Percentiles rank a stretch among this genome's conserved stretches.
Conservation (phyloP, 2,113 vertebrate species). For the Phyllostomus hastatus region DNA sequence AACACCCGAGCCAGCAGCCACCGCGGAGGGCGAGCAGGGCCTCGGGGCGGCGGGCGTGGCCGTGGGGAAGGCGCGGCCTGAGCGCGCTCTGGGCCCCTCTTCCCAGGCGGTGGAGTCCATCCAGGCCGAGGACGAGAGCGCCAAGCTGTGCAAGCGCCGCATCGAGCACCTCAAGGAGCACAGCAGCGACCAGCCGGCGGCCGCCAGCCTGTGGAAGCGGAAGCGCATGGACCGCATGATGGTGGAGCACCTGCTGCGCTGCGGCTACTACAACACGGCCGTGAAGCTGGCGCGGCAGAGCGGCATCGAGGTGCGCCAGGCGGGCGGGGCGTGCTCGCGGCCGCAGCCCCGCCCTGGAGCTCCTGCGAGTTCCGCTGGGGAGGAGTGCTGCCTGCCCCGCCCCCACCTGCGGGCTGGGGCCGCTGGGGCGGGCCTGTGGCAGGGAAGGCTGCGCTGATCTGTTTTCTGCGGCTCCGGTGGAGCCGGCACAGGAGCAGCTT, state of each 20-base stretch:
- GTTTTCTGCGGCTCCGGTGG: background rate
- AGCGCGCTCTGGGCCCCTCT: background rate
- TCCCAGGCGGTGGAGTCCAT: constrained; percentile 95
- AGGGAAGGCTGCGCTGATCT: too few species aligned
- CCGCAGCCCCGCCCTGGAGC: too few species aligned
- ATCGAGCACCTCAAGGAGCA: constrained; percentile 98
- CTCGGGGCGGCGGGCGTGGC: background rate
- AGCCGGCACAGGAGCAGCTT: background rate
- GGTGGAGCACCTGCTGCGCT: constrained; percentile 97
- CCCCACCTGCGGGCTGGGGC: background rate
- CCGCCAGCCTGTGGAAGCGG: constrained; percentile 96
- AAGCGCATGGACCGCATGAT: constrained; percentile 99
- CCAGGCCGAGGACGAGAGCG: constrained; percentile 98
- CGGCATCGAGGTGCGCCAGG: constrained; percentile 90
- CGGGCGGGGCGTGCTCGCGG: too few species aligned
- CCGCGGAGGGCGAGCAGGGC: rapidly evolving
- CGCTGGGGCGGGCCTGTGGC: too few species aligned
- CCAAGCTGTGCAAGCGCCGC: constrained; percentile 96
- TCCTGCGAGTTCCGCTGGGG: too few species aligned
- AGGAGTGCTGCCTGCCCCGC: background rate
- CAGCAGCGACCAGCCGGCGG: constrained; percentile 95
- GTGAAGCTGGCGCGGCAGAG: constrained; percentile 97
- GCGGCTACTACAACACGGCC: constrained; percentile 97
- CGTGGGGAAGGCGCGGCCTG: background rate
- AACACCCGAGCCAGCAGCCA: background rate